phyloP scores from a whole-genome alignment of 1,140 invertebrate species.

The Pararge aegeria region DNA sequence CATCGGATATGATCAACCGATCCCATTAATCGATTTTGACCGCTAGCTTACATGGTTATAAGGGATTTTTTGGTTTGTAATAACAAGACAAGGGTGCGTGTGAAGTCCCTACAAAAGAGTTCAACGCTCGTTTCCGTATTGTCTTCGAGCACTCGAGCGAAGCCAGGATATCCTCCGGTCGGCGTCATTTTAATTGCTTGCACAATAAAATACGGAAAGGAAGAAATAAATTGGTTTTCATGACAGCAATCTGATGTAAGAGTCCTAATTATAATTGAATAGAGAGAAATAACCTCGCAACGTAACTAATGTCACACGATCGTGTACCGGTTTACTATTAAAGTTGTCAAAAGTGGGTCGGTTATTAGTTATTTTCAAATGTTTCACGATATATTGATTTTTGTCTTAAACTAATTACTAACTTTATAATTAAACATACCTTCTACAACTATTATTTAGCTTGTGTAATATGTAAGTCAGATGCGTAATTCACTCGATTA shows the following conservation, averaged over 20 bases:
- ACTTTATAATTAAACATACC: not conserved
- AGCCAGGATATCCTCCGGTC: constrained; percentile 40
- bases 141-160: constrained; percentile 54
- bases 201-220: not conserved
- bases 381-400: not conserved
- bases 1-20: constrained; percentile 36
- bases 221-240: constrained; percentile 1
- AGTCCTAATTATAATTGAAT: constrained; percentile 12
- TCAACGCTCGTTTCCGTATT: constrained; percentile 72
- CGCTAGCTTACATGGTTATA: constrained; percentile 11
- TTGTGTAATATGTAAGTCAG: not conserved
- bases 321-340: constrained; percentile 20
- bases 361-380: constrained; percentile 10
- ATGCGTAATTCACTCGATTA: not conserved
- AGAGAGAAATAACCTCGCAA: constrained; percentile 22
- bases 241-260: not conserved
- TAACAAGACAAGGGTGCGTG: constrained; percentile 36
- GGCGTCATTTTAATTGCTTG: constrained; percentile 28
- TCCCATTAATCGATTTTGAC: constrained; percentile 11
- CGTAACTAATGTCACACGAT: constrained; percentile 23
- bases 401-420: not conserved
- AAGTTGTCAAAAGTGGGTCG: constrained; percentile 24
- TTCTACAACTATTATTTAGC: too few species aligned
- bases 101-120: constrained; percentile 74
- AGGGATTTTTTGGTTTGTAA: constrained; percentile 17